phyloP scores from a whole-genome alignment of 2,113 vertebrate genomes.

The Pygathrix nemaeus region DNA sequence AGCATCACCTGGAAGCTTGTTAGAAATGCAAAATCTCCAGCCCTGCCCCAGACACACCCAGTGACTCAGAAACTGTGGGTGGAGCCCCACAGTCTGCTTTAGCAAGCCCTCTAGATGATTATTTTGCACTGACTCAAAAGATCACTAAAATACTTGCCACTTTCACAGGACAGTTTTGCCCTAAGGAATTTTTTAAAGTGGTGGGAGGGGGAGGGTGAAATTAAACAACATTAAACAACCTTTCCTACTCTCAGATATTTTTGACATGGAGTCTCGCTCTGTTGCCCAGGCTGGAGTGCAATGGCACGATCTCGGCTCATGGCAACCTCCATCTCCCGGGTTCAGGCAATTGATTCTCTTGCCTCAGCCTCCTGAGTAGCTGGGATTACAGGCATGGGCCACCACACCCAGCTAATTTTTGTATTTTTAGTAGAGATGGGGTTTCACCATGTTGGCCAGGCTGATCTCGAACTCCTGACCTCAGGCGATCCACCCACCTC shows the following conservation, averaged over 20 bases:
- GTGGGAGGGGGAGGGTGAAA: rapidly evolving
- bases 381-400: no score
- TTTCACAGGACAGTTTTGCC: not conserved
- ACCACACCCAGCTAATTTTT: no score
- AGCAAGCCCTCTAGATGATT: not conserved
- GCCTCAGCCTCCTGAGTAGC: no score
- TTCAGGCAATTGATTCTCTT: no score
- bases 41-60: not conserved
- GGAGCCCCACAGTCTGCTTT: not conserved
- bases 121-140: not conserved
- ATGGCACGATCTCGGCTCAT: no score
- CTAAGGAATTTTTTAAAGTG: not conserved
- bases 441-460: no score
- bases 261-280: no score
- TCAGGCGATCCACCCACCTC: no score
- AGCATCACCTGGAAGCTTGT: not conserved
- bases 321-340: no score
- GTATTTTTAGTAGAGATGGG: no score
- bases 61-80: not conserved
- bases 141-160: not conserved
- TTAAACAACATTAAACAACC: not conserved
- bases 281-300: no score
- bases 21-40: not conserved
- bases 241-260: not conserved
- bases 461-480: no score